phyloP scores from a whole-genome alignment of 2,888 invertebrate genomes.

The Capitulum mitella region DNA sequence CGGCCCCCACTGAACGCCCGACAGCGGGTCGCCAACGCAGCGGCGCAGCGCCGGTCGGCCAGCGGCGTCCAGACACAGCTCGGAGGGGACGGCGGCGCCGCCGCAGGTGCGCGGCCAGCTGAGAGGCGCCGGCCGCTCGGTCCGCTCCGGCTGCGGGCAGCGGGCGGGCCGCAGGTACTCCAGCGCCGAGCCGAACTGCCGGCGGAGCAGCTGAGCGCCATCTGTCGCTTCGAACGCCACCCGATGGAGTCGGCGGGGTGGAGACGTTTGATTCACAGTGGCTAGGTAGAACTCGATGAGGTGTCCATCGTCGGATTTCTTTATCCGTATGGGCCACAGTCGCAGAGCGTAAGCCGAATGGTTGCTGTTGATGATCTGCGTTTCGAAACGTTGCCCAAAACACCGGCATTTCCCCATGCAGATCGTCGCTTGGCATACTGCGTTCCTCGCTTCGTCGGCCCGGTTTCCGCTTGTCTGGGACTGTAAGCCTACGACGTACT shows the following conservation, averaged over 20 bases:
- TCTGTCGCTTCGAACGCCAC: no score
- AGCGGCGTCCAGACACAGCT: conserved; percentile 51
- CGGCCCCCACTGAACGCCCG: conserved; percentile 52
- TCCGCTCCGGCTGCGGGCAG: not conserved
- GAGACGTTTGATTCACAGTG: not conserved
- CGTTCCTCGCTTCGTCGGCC: not conserved
- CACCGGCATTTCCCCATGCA: not conserved
- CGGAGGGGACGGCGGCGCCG: conserved; percentile 47
- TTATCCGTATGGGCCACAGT: not conserved
- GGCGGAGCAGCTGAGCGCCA: not conserved
- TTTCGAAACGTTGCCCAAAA: not conserved
- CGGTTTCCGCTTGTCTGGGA: not conserved
- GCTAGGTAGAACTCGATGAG: not conserved
- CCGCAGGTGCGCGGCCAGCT: conserved; percentile 26
- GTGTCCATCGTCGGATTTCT: not conserved
- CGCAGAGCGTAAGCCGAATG: not conserved
- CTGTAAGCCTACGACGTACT: not conserved
- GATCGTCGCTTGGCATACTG: not conserved
- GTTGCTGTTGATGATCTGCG: no score
- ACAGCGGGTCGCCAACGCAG: conserved; percentile 54
- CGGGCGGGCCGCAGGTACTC: not conserved
- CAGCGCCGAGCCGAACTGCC: not conserved
- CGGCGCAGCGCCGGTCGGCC: conserved; percentile 53
- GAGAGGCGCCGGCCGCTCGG: not conserved
- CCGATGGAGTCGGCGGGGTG: not conserved